A percentile compares a stretch with the other conserved stretches of the same genome.
Evolutionary conservation across 2,888 invertebrate genomes (phyloP).

Genomic region (Therioaphis trifolii): DNA sequence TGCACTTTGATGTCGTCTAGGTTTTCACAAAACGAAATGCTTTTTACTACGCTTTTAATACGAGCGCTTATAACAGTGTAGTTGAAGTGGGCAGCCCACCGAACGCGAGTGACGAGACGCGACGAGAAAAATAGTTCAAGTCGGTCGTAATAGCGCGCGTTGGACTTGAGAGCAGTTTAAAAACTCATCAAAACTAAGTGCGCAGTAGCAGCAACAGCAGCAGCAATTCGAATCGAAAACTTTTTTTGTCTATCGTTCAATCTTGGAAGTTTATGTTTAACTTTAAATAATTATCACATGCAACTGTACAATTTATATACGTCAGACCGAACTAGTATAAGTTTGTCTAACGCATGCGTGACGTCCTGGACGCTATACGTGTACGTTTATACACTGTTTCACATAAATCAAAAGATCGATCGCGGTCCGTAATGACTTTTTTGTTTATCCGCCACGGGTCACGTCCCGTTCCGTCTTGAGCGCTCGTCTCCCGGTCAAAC

Average conservation of each 20-base stretch:
- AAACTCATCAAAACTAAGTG: slow-evolving; percentile 12
- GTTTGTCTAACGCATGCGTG: background rate
- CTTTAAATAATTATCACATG: background rate
- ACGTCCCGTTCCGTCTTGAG: too few relatives aligned
- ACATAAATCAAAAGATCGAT: background rate
- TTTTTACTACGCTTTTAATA: too few relatives aligned
- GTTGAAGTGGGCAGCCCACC: too few relatives aligned
- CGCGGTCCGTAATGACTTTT: background rate
- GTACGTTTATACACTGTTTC: background rate
- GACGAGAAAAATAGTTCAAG: too few relatives aligned
- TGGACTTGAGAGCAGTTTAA: background rate
- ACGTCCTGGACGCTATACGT: background rate
- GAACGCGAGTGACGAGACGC: too few relatives aligned
- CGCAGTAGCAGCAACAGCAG: too few relatives aligned
- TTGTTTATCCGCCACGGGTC: too few relatives aligned
- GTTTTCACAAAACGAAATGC: too few relatives aligned
- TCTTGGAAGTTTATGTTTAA: background rate
- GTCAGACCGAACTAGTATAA: background rate
- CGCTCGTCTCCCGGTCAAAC: too few relatives aligned
- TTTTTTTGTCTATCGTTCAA: background rate
- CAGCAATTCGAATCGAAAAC: background rate
- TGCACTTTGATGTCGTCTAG: too few relatives aligned
- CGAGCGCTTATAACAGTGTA: too few relatives aligned
- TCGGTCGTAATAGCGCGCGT: too few relatives aligned
- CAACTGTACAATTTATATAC: background rate